A percentile compares a stretch with the other conserved stretches of the same genome.
These are phyloP conservation scores for Dasysyrphus albostriatus DNA, from an alignment of 2,888 invertebrate species.

Conservation along the genomic window DNA sequence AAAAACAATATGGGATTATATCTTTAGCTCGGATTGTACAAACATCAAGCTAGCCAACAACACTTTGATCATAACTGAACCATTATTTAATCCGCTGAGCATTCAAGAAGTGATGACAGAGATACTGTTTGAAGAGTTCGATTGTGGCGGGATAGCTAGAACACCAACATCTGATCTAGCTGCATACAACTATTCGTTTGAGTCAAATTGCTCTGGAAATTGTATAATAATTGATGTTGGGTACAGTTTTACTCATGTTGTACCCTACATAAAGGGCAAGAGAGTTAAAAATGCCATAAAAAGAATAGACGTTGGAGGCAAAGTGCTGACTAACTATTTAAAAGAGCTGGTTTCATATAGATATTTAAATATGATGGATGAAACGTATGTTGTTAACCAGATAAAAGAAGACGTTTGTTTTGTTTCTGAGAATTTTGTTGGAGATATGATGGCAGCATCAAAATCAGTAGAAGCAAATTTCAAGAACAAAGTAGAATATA, in stretches of 20 bases:
- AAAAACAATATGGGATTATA: slow-evolving; percentile 97
- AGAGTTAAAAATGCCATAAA: slow-evolving; percentile 89
- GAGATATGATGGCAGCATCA: slow-evolving; percentile 89
- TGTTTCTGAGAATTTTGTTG: slow-evolving; percentile 92
- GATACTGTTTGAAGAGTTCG: slow-evolving; percentile 98
- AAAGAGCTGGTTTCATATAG: slow-evolving; percentile 98
- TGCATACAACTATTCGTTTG: slow-evolving; percentile 86
- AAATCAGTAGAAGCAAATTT: slow-evolving; percentile 85
- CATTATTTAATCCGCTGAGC: slow-evolving; percentile 95
- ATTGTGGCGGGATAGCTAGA: slow-evolving; percentile 92
- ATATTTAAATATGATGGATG: slow-evolving; percentile 99
- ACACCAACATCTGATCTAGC: slow-evolving; percentile 93
- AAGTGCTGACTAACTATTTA: slow-evolving; percentile 97
- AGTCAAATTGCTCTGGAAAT: slow-evolving; percentile 86
- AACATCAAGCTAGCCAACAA: slow-evolving; percentile 91
- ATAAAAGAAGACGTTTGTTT: slow-evolving; percentile 99
- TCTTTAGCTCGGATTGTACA: slow-evolving; percentile 94
- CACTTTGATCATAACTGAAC: slow-evolving; percentile 95
- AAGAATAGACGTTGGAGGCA: slow-evolving; percentile 98
- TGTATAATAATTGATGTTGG: slow-evolving; percentile 96
- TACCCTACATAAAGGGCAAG: slow-evolving; percentile 94
- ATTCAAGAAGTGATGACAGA: slow-evolving; percentile 97
- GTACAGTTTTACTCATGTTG: slow-evolving; percentile 97
- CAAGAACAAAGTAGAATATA: slow-evolving; percentile 92
- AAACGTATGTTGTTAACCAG: slow-evolving; percentile 99